These are phyloP conservation scores for Patagioenas fasciata DNA, from an alignment of 2,113 vertebrate species.

Conservation along the genomic window DNA sequence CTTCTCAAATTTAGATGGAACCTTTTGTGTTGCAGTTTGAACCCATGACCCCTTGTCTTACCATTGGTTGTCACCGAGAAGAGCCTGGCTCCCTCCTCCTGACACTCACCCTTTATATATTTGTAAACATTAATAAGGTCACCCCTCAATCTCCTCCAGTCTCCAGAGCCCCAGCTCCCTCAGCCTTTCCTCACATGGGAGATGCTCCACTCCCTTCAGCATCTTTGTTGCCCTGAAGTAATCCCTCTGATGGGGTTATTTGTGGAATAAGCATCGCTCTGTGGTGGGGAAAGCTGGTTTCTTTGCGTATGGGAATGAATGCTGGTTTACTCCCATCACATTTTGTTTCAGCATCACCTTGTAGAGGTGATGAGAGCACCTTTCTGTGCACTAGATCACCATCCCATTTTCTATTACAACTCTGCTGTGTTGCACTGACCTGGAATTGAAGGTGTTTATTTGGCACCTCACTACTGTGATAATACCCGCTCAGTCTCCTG, in stretches of 20 bases:
- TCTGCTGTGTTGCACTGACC: neutral
- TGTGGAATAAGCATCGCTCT: neutral
- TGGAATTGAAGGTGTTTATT: neutral
- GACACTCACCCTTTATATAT: too few relatives aligned
- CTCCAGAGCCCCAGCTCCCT: too few relatives aligned
- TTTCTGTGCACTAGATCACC: neutral
- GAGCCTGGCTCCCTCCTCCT: too few relatives aligned
- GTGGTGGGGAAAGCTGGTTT: neutral
- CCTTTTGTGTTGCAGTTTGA: too few relatives aligned
- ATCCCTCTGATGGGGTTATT: neutral
- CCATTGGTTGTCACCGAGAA: too few relatives aligned
- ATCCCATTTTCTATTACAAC: neutral
- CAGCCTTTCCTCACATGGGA: too few relatives aligned
- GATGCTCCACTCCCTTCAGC: too few relatives aligned
- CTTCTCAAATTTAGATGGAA: too few relatives aligned
- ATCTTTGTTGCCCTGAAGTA: neutral
- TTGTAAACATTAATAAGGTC: too few relatives aligned
- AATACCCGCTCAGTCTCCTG: neutral
- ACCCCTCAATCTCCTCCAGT: too few relatives aligned
- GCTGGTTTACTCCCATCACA: neutral
- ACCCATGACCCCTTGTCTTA: too few relatives aligned
- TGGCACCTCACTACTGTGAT: neutral
- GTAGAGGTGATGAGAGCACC: neutral
- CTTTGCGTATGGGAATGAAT: neutral
- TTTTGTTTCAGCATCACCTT: neutral